These are phyloP conservation scores for Mola mola DNA, from an alignment of 2,113 vertebrate species.

Conservation along the genomic window DNA sequence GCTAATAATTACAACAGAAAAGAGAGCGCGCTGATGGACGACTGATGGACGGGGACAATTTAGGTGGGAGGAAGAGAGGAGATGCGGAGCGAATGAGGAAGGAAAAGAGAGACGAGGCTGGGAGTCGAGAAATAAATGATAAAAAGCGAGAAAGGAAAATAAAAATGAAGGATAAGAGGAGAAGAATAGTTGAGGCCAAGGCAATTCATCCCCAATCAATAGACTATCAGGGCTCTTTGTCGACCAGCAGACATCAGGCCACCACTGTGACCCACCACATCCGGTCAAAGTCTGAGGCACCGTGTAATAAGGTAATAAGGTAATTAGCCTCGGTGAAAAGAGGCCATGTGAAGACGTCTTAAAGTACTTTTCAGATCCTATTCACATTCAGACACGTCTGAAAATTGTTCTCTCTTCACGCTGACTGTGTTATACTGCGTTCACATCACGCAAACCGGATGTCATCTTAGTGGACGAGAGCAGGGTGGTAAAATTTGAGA, in stretches of 20 bases:
- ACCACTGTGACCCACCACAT: constrained; percentile 26
- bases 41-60: constrained; percentile 33
- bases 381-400: too few species aligned
- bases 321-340: not conserved
- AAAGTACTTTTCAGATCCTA: too few species aligned
- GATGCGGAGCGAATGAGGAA: not conserved
- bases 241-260: constrained; percentile 16
- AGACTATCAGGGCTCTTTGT: constrained; percentile 33
- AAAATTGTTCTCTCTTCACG: too few species aligned
- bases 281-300: constrained; percentile 22
- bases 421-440: too few species aligned
- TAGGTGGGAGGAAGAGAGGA: not conserved
- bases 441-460: too few species aligned
- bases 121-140: too few species aligned
- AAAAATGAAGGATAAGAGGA: constrained; percentile 5
- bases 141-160: too few species aligned
- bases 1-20: constrained; percentile 15
- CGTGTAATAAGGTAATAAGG: not conserved
- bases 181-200: constrained; percentile 26
- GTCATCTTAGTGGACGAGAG: too few species aligned
- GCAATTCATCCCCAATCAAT: constrained; percentile 37
- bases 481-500: too few species aligned
- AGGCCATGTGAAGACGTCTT: too few species aligned
- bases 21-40: not conserved
- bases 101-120: not conserved